These are phyloP conservation scores for Serilophus lunatus DNA, from an alignment of 2,113 vertebrate genomes.

Conservation along the genomic window DNA sequence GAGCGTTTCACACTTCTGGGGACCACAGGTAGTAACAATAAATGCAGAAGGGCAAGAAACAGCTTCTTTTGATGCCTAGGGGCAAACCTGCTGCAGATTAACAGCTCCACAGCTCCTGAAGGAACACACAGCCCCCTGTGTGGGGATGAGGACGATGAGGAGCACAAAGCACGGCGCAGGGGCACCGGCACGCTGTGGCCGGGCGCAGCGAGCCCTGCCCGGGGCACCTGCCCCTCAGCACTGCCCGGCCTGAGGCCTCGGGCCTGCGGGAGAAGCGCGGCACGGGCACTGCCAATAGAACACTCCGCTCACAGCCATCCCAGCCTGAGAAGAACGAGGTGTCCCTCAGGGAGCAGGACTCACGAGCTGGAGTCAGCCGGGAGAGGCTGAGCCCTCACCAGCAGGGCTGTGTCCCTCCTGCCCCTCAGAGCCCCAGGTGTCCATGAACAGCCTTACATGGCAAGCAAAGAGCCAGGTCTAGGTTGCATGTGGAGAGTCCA, in stretches of 20 bases:
- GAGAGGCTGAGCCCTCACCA: neutral
- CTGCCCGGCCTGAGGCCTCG: too few relatives aligned
- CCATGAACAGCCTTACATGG: neutral
- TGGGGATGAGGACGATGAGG: neutral
- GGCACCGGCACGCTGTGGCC: neutral
- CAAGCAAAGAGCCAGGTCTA: accelerated
- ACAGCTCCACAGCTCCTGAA: neutral
- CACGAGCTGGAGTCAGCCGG: neutral
- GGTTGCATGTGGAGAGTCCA: neutral
- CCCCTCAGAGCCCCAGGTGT: neutral
- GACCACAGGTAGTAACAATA: neutral
- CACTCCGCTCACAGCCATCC: neutral
- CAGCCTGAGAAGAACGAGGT: neutral
- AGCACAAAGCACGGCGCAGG: too few relatives aligned
- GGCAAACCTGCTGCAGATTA: neutral
- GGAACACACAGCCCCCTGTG: neutral
- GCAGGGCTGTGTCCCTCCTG: neutral
- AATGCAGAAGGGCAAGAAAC: neutral
- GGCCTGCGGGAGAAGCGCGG: neutral
- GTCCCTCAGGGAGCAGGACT: neutral
- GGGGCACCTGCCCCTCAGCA: too few relatives aligned
- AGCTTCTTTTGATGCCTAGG: neutral
- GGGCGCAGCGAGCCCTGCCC: too few relatives aligned
- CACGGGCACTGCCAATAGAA: accelerated
- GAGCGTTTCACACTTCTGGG: neutral